Evolutionary conservation across 1,140 invertebrate species (phyloP).

Genomic region (Trachymyrmex septentrionalis): DNA sequence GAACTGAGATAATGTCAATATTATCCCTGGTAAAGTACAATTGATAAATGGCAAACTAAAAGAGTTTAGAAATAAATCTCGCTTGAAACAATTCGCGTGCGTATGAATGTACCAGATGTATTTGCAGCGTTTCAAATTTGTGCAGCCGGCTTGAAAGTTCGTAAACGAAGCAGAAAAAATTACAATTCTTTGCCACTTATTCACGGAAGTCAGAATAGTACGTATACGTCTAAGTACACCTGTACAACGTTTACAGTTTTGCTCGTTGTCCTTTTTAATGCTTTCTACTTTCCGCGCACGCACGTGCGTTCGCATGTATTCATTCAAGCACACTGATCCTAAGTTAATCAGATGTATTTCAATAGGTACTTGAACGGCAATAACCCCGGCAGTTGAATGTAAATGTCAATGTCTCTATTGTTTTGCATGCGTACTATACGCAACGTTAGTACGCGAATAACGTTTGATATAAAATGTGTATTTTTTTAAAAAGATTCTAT

Average conservation of each 20-base stretch:
- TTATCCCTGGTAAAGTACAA: not conserved
- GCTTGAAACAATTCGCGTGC: not conserved
- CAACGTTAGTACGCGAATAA: constrained; percentile 16
- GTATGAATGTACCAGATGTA: constrained; percentile 3
- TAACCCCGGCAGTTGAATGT: constrained; percentile 49
- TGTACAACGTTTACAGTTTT: constrained; percentile 40
- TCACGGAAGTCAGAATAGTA: constrained; percentile 63
- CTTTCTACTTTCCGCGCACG: constrained; percentile 73
- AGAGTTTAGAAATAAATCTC: not conserved
- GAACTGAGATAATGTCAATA: not conserved
- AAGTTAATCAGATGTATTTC: constrained; percentile 58
- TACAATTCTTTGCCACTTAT: constrained; percentile 35
- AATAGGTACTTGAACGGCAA: constrained; percentile 58
- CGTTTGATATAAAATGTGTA: not conserved
- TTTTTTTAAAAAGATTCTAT: not conserved
- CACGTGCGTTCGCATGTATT: constrained; percentile 36
- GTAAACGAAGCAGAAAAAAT: constrained; percentile 51
- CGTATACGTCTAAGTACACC: constrained; percentile 30
- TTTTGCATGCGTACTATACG: not conserved
- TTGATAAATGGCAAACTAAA: not conserved
- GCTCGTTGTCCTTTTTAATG: constrained; percentile 66
- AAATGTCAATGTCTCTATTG: constrained; percentile 53
- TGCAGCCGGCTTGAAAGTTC: constrained; percentile 46
- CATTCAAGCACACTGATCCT: constrained; percentile 60
- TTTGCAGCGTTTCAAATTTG: not conserved